Base-by-base conservation (phyloP, 2,888 invertebrate genomes). In the Scaptomyza parva region DNA sequence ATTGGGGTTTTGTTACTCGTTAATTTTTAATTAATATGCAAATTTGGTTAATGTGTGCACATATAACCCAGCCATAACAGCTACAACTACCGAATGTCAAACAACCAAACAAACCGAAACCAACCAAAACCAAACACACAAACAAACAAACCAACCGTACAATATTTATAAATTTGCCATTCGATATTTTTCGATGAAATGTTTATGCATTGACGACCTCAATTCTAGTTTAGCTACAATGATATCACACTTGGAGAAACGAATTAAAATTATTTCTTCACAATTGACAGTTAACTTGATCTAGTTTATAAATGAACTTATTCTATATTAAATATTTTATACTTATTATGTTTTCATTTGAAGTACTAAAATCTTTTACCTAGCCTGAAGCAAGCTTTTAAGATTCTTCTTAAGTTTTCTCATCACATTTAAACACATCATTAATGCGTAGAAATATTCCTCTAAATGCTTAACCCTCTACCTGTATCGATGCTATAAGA, bases 11-110 rank as follows among this genome's bases (percentile, higher is more conserved):
- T 24, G 57, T 47, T 63, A 24, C 58, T 67, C 72, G 65, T 81
- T 82, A 82, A 82, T 68, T 84, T 87, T 88, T 87, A 83, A 83
- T 88, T 88, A 88, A 84, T 81, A 88, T 85, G 85, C 86, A 75
- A 88, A 84, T 85, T 78, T 63, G 28, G 67, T 65, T 84, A 81
- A 81, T 85, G 68, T 76, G 59, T 69, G 45, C 62, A 57, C 73
- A 71, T 63, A 61, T n/a, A 47, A n/a, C n/a, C n/a, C 5, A 18
- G 30, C 30, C 30, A 37, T 35, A 35, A 69, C 62, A 67, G 45
- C 58, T 17, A 43, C 17, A 8, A 18, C 24, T 14, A 7, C 17
- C 26, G 44, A 47, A 26, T 44, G 52, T 17, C 39, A 18, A 33
- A 14, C 60, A 50, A 55, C 7, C 41, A 9, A 53, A 48, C 40